Conservation (phyloP, 2,888 invertebrate species). For the Saturnia japonica region DNA sequence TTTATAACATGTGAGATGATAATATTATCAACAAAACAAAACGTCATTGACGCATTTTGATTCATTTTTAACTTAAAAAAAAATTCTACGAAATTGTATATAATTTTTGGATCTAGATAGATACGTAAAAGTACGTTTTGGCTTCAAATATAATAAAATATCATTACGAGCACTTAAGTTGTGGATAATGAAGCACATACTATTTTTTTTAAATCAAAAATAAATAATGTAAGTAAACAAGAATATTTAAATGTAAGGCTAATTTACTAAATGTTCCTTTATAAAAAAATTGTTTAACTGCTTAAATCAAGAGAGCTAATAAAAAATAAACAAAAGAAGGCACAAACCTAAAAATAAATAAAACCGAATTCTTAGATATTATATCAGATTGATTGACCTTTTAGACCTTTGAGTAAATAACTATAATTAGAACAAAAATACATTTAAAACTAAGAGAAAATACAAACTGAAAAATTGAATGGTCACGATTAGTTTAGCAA, state of each 20-base stretch:
- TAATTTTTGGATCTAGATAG: too few species aligned
- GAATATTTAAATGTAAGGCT: neutral
- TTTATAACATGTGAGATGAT: neutral
- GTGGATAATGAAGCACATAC: too few species aligned
- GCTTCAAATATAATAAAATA: too few species aligned
- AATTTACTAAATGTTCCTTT: neutral
- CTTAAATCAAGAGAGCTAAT: neutral
- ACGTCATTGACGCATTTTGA: neutral
- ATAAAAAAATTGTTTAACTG: too few species aligned
- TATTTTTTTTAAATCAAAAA: too few species aligned
- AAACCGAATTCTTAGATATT: too few species aligned
- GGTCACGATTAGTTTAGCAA: too few species aligned
- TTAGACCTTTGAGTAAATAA: neutral
- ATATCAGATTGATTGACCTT: too few species aligned
- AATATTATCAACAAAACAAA: neutral
- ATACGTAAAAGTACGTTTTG: too few species aligned
- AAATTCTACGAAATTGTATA: neutral
- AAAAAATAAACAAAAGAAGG: neutral
- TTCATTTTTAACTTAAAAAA: neutral
- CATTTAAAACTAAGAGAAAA: neutral
- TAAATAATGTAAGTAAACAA: too few species aligned
- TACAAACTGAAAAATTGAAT: neutral
- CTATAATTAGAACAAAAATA: neutral
- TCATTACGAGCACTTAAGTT: too few species aligned
- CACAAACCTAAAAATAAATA: neutral